These are phyloP conservation scores for Vanessa atalanta DNA, from an alignment of 1,140 invertebrate species.

Conservation along the genomic window DNA sequence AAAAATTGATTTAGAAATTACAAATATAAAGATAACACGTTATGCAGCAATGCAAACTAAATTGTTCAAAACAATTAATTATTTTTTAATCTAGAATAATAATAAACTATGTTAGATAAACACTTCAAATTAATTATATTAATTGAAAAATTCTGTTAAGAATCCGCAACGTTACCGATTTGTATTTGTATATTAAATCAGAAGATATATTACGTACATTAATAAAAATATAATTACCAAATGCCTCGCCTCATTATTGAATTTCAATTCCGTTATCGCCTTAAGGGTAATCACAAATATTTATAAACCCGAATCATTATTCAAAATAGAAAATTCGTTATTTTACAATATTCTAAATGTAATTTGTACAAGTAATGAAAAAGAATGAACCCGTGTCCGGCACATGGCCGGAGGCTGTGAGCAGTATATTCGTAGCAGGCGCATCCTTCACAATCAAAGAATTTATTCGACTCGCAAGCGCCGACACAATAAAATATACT, in stretches of 20 bases:
- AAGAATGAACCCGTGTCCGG: conserved; percentile 28
- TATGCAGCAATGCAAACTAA: too few relatives aligned
- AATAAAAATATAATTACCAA: conserved; percentile 44
- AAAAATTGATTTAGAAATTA: too few relatives aligned
- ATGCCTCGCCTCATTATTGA: conserved; percentile 50
- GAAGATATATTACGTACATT: conserved; percentile 43
- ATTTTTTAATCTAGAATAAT: too few relatives aligned
- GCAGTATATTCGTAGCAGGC: conserved; percentile 9
- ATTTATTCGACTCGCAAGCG: conserved; percentile 64
- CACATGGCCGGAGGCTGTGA: conserved; percentile 23
- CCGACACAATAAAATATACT: conserved; percentile 67
- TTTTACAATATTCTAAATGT: conserved; percentile 13
- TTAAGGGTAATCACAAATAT: background rate
- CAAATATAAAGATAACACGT: too few relatives aligned
- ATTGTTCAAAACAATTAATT: too few relatives aligned
- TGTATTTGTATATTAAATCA: background rate
- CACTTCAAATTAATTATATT: background rate
- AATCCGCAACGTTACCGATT: background rate
- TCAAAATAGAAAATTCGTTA: conserved; percentile 13
- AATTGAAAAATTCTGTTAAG: background rate
- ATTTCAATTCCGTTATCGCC: conserved; percentile 43
- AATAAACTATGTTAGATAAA: background rate
- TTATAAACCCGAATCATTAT: conserved; percentile 4
- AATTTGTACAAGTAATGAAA: conserved; percentile 26
- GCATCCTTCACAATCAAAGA: conserved; percentile 77